phyloP scores from a whole-genome alignment of 2,888 invertebrate species.

The Drosophila anomalata region DNA sequence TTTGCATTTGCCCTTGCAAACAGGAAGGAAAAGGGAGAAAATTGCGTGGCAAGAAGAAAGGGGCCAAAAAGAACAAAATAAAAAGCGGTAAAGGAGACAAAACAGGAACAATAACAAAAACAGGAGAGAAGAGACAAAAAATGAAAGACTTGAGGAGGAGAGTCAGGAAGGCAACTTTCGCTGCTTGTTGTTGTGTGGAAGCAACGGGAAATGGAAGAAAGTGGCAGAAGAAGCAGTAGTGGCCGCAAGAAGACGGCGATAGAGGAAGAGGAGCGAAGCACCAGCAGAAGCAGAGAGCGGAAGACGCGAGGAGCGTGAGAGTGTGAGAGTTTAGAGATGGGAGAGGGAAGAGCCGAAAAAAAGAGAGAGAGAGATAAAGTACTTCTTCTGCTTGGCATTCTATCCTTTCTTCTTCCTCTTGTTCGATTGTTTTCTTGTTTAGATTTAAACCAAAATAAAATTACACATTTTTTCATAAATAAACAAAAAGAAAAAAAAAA shows the following conservation, averaged over 20 bases:
- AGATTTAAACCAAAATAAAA: conserved; percentile 51
- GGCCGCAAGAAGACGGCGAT: conserved; percentile 2
- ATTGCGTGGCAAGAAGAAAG: conserved; percentile 9
- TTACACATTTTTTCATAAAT: conserved; percentile 50
- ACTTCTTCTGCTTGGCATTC: conserved; percentile 1
- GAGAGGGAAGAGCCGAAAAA: background rate
- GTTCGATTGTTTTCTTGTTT: conserved; percentile 41
- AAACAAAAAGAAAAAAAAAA: conserved; percentile 41
- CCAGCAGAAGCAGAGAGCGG: background rate
- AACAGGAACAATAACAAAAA: conserved; percentile 5
- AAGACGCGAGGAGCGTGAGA: background rate
- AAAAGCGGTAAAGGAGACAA: background rate
- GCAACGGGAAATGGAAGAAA: conserved; percentile 51
- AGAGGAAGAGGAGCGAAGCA: conserved; percentile 18
- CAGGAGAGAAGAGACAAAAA: background rate
- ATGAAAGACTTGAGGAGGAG: conserved; percentile 41
- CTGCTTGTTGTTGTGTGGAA: conserved; percentile 49
- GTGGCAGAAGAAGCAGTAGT: background rate
- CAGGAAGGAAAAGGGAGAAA: background rate
- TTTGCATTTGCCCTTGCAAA: conserved; percentile 11
- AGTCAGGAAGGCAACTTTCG: conserved; percentile 81
- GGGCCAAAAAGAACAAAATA: conserved; percentile 3
- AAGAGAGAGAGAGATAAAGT: conserved; percentile 1
- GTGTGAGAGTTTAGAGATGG: background rate
- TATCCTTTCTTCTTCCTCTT: background rate